These are phyloP conservation scores for Corythornis cristatus DNA, from an alignment of 2,113 vertebrate genomes.

Conservation along the genomic window DNA sequence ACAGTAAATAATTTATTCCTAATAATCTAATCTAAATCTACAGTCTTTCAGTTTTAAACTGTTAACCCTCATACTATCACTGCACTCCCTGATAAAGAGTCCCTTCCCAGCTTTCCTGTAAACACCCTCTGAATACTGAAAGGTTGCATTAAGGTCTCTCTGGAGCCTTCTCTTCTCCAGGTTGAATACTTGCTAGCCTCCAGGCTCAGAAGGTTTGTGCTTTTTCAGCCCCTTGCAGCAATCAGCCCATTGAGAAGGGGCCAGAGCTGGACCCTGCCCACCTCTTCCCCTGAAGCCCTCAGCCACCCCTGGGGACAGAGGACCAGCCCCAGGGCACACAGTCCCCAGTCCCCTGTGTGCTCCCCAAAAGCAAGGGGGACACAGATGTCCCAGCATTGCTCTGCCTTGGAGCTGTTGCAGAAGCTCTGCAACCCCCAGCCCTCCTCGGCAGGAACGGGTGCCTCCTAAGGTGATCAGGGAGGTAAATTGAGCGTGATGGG, in stretches of 20 bases:
- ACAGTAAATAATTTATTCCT: not conserved
- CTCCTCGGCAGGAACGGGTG: not conserved
- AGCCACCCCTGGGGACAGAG: not conserved
- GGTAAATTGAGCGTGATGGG: not conserved
- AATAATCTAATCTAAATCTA: not conserved
- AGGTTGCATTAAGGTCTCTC: not conserved
- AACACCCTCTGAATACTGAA: not conserved
- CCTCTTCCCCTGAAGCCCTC: not conserved
- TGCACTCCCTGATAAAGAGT: not conserved
- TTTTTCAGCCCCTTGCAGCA: not conserved
- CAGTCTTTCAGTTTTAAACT: not conserved
- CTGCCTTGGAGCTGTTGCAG: not conserved
- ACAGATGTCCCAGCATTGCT: accelerated
- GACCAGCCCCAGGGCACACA: not conserved
- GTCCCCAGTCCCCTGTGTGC: not conserved
- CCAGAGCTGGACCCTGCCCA: not conserved
- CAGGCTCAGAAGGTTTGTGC: not conserved
- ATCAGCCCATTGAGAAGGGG: accelerated
- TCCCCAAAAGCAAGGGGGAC: not conserved
- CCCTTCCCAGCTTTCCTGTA: not conserved
- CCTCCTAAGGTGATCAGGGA: not conserved
- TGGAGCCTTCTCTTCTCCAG: not conserved
- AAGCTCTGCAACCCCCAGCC: not conserved
- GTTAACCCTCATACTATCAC: not conserved
- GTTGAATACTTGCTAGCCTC: not conserved